phyloP scores from a whole-genome alignment of 2,797 vertebrate species.

The Delichon dasypus region DNA sequence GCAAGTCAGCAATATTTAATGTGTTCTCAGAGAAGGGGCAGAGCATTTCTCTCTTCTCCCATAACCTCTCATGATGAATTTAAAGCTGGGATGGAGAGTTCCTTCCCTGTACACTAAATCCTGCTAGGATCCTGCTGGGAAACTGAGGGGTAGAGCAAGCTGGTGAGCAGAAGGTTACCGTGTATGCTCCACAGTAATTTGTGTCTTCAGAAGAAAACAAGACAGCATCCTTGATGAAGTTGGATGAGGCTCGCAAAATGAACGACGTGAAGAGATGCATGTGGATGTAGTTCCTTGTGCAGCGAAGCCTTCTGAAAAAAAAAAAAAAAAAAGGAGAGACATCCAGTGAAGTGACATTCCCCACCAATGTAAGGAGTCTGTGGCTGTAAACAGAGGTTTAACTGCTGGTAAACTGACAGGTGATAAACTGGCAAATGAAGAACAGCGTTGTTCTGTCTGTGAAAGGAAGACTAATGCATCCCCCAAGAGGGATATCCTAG shows the following conservation, averaged over 20 bases:
- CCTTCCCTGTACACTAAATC: not conserved
- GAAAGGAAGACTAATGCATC: not conserved
- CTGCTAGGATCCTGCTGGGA: not conserved
- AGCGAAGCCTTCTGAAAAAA: constrained; percentile 86
- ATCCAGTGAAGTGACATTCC: not conserved
- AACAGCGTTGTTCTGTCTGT: not conserved
- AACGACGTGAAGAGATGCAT: constrained; percentile 95
- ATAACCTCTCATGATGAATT: not conserved
- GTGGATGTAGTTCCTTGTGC: constrained; percentile 94
- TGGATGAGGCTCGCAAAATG: constrained; percentile 89
- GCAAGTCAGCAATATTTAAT: not conserved
- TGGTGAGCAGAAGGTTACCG: constrained; percentile 71
- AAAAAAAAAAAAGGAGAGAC: not conserved
- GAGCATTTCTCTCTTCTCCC: not conserved
- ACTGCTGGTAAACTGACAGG: not conserved
- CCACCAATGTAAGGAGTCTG: not conserved
- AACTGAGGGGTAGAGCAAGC: not conserved
- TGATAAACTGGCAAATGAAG: not conserved
- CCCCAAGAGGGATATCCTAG: not conserved
- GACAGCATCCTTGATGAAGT: constrained; percentile 88
- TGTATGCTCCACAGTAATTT: constrained; percentile 83
- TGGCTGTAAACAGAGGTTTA: not conserved
- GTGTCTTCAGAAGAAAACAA: constrained; percentile 85
- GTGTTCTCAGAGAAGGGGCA: not conserved
- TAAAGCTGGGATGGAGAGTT: not conserved